Evolutionary conservation across 2,113 vertebrate genomes (phyloP), one percentile per base, ranked within the genome.

Genomic region (Stigmatopora nigra): DNA sequence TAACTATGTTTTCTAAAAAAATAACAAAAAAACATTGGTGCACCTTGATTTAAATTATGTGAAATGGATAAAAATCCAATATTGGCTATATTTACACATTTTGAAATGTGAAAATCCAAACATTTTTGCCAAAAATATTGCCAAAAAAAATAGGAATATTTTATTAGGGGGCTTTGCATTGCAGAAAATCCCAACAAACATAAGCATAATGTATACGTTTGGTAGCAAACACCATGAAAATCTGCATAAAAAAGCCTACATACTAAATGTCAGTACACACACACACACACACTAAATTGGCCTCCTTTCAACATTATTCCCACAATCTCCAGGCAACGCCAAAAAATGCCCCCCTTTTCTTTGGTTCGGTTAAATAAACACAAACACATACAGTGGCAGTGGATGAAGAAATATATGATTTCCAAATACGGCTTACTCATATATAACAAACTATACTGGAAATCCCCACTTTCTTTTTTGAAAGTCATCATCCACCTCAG

Each of bases 311-410:
- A 31, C 61, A 63, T 66, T 41, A 9, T 71, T 61, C 79, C 60
- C 73, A 70, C 78, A 73, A 73, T 80, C 73, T 78, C 75, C 71
- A 63, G 44, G 75, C 76, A 64, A 81, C 72, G 64, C 47, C 64
- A 68, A 77, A 84, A 82, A 77, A 77, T 13, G 1, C 49, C 0
- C 31, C 14, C 64, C 74, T 79, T 59, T 77, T 76, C 75, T 72
- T 81, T 63, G 70, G 79, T 85, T 73, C 67, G 73, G 45, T 68
- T 44, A 70, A 14, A n/a, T 19, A 78, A 77, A 80, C 65, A 81
- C 63, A 78, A 61, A 80, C 72, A 65, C 64, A 68, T 75, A 77
- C 69, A 72, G 14, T 14, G 4, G 67, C 68, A 80, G 75, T 44
- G 31, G 25, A 57, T 48, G 59, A 61, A 62, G 20, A 79, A 45